Conservation (phyloP, 1,140 invertebrate species). For the Drosophila kohkoa region DNA sequence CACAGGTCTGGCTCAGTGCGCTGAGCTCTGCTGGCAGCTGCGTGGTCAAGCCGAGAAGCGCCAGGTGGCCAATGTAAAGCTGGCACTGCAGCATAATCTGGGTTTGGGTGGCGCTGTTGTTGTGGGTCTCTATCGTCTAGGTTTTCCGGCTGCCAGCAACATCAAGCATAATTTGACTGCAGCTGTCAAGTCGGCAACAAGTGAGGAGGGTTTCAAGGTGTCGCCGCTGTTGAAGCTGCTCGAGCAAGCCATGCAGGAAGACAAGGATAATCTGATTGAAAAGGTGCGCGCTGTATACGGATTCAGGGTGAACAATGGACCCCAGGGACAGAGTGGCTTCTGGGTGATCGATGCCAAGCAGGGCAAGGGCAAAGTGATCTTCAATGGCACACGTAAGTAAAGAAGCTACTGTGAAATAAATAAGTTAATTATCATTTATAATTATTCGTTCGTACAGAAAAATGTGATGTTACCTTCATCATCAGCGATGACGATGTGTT, state of each 20-base stretch:
- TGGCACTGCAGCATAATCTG: constrained; percentile 98
- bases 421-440: not conserved
- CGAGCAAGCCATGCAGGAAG: constrained; percentile 92
- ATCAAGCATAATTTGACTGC: constrained; percentile 78
- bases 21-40: constrained; percentile 97
- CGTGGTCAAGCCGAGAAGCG: constrained; percentile 94
- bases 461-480: constrained; percentile 96
- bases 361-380: constrained; percentile 93
- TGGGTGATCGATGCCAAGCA: constrained; percentile 97
- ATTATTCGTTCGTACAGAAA: constrained; percentile 86
- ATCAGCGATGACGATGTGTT: constrained; percentile 94
- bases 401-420: not conserved
- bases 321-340: constrained; percentile 90
- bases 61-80: constrained; percentile 93
- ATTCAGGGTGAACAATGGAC: constrained; percentile 93
- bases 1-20: constrained; percentile 98
- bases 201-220: constrained; percentile 80
- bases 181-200: constrained; percentile 77
- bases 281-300: constrained; percentile 95
- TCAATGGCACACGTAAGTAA: constrained; percentile 89
- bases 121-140: constrained; percentile 94
- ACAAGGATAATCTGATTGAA: constrained; percentile 93
- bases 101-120: constrained; percentile 98
- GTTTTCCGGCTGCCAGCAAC: constrained; percentile 87
- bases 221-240: constrained; percentile 92